These are phyloP conservation scores for Sphaerophoria rueppellii DNA, from an alignment of 2,888 invertebrate species.

Conservation along the genomic window DNA sequence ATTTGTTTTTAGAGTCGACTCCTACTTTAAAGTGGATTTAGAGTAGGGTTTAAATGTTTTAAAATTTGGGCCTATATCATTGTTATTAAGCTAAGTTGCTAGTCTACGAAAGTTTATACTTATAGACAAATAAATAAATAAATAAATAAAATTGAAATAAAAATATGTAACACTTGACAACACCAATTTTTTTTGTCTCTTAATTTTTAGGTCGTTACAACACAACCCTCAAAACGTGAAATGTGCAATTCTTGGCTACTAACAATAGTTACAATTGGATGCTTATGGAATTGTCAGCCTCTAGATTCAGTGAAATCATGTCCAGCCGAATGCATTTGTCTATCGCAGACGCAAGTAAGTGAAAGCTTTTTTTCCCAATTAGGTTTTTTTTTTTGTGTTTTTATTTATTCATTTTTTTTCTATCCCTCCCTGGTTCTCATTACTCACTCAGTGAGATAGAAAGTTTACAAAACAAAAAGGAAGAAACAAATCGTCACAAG, in stretches of 20 bases:
- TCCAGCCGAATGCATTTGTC: conserved; percentile 92
- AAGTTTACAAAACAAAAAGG: not conserved
- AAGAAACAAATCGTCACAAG: conserved; percentile 1
- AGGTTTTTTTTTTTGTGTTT: conserved; percentile 22
- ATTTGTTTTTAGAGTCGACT: too few species aligned
- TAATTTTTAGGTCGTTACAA: conserved; percentile 60
- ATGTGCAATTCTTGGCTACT: conserved; percentile 82
- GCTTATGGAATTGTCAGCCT: conserved; percentile 82
- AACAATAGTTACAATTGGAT: conserved; percentile 82
- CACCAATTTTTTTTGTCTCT: not conserved
- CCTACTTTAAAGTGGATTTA: too few species aligned
- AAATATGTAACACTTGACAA: not conserved
- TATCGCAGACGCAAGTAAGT: conserved; percentile 92
- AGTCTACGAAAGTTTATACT: too few species aligned
- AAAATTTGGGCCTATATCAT: too few species aligned
- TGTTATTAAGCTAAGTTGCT: too few species aligned
- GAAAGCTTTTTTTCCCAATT: conserved; percentile 39
- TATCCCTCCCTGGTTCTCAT: conserved; percentile 12
- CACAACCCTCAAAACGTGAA: conserved; percentile 79
- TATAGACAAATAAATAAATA: too few species aligned
- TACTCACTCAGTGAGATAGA: conserved; percentile 58
- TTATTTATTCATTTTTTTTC: not conserved
- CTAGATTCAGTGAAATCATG: conserved; percentile 85
- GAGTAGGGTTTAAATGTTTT: too few species aligned
- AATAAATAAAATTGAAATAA: too few species aligned